Conservation (phyloP, 2,113 vertebrate genomes). For the Burhinus bistriatus region DNA sequence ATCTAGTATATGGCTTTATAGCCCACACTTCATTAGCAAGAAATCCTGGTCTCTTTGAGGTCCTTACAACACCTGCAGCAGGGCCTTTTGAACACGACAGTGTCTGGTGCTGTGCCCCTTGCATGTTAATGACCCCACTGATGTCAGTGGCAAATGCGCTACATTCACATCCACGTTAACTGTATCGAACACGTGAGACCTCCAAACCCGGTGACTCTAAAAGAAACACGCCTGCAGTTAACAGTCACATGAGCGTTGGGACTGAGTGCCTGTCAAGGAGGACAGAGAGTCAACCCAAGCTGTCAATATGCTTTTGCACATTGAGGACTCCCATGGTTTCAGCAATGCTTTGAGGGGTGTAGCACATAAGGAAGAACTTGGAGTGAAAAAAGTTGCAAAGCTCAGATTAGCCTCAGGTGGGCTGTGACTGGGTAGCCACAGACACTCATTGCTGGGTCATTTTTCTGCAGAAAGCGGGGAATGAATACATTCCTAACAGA, state of each 20-base stretch:
- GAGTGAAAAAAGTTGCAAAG: background rate
- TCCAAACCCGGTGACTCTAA: background rate
- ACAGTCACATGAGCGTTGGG: background rate
- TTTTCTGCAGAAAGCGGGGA: background rate
- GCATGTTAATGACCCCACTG: fast-evolving
- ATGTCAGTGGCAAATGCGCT: background rate
- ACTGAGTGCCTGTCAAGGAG: background rate
- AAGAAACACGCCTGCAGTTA: background rate
- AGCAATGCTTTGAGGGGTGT: background rate
- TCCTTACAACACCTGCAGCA: background rate
- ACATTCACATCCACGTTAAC: background rate
- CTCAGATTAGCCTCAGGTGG: background rate
- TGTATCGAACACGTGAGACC: fast-evolving
- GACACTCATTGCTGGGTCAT: background rate
- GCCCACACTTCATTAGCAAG: background rate
- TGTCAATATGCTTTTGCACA: background rate
- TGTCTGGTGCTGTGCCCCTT: background rate
- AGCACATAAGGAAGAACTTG: background rate
- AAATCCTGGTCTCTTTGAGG: background rate
- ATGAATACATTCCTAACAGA: background rate
- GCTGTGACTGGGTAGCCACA: background rate
- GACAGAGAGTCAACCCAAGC: background rate
- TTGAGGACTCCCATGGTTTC: background rate
- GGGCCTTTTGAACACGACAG: background rate
- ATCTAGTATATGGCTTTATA: background rate